Base-by-base conservation (phyloP, 2,797 vertebrate species). In the Catharus ustulatus region DNA sequence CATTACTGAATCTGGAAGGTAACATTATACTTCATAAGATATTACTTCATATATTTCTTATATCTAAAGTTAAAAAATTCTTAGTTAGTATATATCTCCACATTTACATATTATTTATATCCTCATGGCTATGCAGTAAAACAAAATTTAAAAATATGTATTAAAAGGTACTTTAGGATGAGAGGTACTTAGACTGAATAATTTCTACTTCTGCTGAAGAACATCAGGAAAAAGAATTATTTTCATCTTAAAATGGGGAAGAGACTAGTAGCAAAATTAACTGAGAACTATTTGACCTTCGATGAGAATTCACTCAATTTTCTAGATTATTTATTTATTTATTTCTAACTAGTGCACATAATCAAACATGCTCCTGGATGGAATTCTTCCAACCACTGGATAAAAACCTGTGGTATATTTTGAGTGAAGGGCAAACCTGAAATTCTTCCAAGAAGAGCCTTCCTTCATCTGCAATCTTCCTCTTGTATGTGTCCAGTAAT, bases 361-460 rank as follows among this genome's bases (percentile, higher is more conserved):
- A 62, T 69, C 29, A 66, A 74, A 69, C 6, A 11, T 13, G 24
- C 18, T 87, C 26, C 67, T 34, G 29, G 93, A 74, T 8, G 14
- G 30, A 76, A 58, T 62, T 71, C 13, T 91, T 84, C 66, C 46
- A 67, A 24, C 48, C n/a, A 48, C 30, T 27, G 20, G 34, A 23
- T 75, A 64, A 26, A 72, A 67, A 66, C 42, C 52, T 78, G 14
- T 69, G 16, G 19, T 22, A 12, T 43, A 15, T 38, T 59, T 61
- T 54, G 16, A 84, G n/a, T 13, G 11, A 51, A 40, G 10, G 38
- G 59, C 96, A 64, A 94, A 99, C 99, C 98, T 99, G 99, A 98
- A 99, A 99, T 97, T 99, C 99, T 64, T 98, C 99, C 97, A 99
- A 97, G 88, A 99, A 99, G 57, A 99, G 98, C 66, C 99, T 98